Evolutionary conservation across 2,797 vertebrate species (phyloP).

Genomic region (Coregonus sp.): DNA sequence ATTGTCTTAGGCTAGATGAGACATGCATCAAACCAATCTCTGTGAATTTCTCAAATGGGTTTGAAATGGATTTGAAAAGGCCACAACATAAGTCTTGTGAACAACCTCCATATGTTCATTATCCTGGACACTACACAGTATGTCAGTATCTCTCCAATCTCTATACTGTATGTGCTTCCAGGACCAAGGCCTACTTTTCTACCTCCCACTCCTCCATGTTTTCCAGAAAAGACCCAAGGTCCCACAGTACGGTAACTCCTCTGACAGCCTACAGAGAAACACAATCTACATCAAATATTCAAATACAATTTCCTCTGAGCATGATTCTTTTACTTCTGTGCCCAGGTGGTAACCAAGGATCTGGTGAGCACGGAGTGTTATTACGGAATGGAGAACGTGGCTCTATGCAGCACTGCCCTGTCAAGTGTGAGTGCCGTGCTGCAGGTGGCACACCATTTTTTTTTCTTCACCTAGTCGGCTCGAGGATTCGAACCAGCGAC

Average conservation of each 20-base stretch:
- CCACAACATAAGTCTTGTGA: too few species aligned
- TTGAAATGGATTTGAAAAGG: too few species aligned
- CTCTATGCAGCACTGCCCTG: slow-evolving; percentile 81
- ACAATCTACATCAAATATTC: slow-evolving; percentile 7
- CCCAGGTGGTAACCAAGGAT: slow-evolving; percentile 90
- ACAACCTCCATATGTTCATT: too few species aligned
- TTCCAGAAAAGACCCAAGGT: slow-evolving; percentile 89
- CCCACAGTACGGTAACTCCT: slow-evolving; percentile 76
- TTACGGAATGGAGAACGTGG: slow-evolving; percentile 89
- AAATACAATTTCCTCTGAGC: slow-evolving; percentile 9
- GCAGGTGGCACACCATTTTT: slow-evolving; percentile 70
- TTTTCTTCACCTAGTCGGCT: too few species aligned
- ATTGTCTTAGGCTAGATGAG: too few species aligned
- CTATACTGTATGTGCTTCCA: slow-evolving; percentile 1
- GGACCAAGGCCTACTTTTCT: slow-evolving; percentile 86
- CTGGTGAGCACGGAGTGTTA: slow-evolving; percentile 69
- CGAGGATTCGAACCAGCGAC: too few species aligned
- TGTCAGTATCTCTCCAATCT: too few species aligned
- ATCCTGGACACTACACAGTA: too few species aligned
- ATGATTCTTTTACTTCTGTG: neutral
- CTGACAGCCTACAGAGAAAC: slow-evolving; percentile 3
- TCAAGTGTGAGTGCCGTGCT: slow-evolving; percentile 76
- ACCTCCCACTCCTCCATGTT: slow-evolving; percentile 88
- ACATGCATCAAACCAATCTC: too few species aligned
- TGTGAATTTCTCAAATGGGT: too few species aligned